Conservation (phyloP, 2,113 vertebrate genomes). For the Zosterops japonicus region DNA sequence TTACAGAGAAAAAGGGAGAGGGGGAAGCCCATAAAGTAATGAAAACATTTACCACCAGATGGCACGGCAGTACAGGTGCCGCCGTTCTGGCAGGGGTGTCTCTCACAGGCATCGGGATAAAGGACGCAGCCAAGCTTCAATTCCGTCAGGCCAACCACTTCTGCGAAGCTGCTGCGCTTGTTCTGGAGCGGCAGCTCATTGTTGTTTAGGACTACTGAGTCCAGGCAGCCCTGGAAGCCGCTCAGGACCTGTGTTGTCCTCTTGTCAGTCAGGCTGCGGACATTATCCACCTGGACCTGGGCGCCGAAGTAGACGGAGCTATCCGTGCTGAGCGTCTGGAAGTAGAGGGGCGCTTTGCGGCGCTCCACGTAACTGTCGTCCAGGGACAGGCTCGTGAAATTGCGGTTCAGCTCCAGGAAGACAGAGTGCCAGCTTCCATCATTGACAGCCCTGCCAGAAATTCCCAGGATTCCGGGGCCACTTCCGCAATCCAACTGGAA, state of each 20-base stretch:
- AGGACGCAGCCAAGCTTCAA: constrained; percentile 93
- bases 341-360: constrained; percentile 81
- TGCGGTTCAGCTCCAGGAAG: constrained; percentile 89
- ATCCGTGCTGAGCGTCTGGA: constrained; percentile 80
- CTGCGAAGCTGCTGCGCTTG: constrained; percentile 90
- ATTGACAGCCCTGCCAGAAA: constrained; percentile 87
- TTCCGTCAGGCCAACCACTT: constrained; percentile 92
- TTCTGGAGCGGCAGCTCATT: constrained; percentile 92
- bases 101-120: constrained; percentile 88
- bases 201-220: constrained; percentile 88
- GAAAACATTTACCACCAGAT: constrained; percentile 85
- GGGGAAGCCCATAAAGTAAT: background rate
- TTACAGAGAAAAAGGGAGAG: background rate
- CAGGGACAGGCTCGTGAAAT: constrained; percentile 91
- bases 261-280: constrained; percentile 82
- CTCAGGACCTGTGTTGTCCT: constrained; percentile 81
- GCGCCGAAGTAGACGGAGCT: constrained; percentile 91
- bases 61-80: constrained; percentile 87
- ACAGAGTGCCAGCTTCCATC: constrained; percentile 96
- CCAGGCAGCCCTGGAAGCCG: constrained; percentile 96
- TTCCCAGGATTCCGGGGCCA: constrained; percentile 84
- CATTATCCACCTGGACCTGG: constrained; percentile 85
- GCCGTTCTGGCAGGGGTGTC: constrained; percentile 88
- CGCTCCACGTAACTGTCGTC: constrained; percentile 93
- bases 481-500: constrained; percentile 90